phyloP scores from a whole-genome alignment of 2,888 invertebrate genomes.

The Gymnocheta viridis region DNA sequence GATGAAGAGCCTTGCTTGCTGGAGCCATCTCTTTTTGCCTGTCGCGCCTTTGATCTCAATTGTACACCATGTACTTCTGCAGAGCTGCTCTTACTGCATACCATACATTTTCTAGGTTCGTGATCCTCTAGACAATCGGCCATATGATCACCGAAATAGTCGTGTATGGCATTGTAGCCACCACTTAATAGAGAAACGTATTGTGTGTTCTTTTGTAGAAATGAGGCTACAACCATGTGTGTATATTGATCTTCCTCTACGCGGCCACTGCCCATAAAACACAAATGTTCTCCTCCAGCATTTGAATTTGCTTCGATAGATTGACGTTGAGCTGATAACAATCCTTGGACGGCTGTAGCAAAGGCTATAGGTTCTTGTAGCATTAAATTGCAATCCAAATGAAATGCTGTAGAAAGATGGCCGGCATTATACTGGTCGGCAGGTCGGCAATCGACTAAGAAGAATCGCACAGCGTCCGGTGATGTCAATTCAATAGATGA shows the following conservation, averaged over 20 bases:
- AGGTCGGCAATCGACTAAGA: conserved; percentile 98
- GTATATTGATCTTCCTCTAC: conserved; percentile 97
- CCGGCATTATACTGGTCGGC: conserved; percentile 98
- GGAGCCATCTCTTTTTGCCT: conserved; percentile 61
- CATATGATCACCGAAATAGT: conserved; percentile 91
- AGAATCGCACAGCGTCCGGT: conserved; percentile 90
- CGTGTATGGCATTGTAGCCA: conserved; percentile 93
- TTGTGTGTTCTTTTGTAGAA: conserved; percentile 95
- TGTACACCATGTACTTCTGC: conserved; percentile 59
- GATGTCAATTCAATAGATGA: conserved; percentile 86
- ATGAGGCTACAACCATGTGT: conserved; percentile 98
- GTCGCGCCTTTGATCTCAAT: conserved; percentile 48
- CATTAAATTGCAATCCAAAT: conserved; percentile 98
- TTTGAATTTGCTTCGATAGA: conserved; percentile 92
- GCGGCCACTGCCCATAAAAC: conserved; percentile 96
- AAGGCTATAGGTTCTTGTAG: conserved; percentile 97
- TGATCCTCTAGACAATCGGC: conserved; percentile 93
- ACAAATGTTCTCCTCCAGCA: conserved; percentile 94
- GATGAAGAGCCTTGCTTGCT: conserved; percentile 81
- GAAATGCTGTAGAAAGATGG: conserved; percentile 98
- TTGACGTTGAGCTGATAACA: conserved; percentile 92
- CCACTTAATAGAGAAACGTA: conserved; percentile 96
- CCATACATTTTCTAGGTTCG: conserved; percentile 89
- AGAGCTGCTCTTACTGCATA: conserved; percentile 85
- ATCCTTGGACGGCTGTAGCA: conserved; percentile 95